These are phyloP conservation scores for Dynastes grantii DNA, from an alignment of 2,888 invertebrate genomes.

Conservation along the genomic window DNA sequence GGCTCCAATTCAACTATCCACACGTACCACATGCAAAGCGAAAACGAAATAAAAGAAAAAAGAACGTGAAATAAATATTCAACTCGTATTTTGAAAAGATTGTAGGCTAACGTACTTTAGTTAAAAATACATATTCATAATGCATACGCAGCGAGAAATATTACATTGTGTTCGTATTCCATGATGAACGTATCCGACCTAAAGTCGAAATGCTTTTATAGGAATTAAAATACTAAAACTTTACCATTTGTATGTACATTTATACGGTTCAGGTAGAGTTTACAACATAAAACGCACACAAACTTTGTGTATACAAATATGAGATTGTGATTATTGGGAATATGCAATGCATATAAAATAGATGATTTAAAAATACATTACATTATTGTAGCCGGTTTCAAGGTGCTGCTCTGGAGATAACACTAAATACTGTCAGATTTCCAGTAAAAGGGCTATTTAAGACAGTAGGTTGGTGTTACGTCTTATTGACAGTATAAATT, in stretches of 20 bases:
- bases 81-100: slow-evolving; percentile 28
- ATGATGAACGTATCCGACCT: neutral
- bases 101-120: slow-evolving; percentile 40
- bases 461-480: too few relatives aligned
- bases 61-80: slow-evolving; percentile 23
- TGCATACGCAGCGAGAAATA: neutral
- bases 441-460: too few relatives aligned
- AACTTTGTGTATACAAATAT: too few relatives aligned
- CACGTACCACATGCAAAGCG: slow-evolving; percentile 23
- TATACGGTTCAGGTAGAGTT: neutral
- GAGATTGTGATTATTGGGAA: too few relatives aligned
- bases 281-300: too few relatives aligned
- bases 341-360: too few relatives aligned
- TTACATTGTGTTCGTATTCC: slow-evolving; percentile 10
- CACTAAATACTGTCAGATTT: too few relatives aligned
- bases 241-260: neutral
- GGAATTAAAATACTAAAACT: too few relatives aligned
- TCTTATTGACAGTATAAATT: too few relatives aligned
- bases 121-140: slow-evolving; percentile 27
- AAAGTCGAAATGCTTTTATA: neutral
- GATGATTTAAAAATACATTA: too few relatives aligned
- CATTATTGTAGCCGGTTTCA: too few relatives aligned
- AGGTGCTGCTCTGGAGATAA: too few relatives aligned
- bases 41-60: slow-evolving; percentile 23
- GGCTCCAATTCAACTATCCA: slow-evolving; percentile 35